Evolutionary conservation across 2,113 vertebrate species (phyloP).

Genomic region (Zeus faber): DNA sequence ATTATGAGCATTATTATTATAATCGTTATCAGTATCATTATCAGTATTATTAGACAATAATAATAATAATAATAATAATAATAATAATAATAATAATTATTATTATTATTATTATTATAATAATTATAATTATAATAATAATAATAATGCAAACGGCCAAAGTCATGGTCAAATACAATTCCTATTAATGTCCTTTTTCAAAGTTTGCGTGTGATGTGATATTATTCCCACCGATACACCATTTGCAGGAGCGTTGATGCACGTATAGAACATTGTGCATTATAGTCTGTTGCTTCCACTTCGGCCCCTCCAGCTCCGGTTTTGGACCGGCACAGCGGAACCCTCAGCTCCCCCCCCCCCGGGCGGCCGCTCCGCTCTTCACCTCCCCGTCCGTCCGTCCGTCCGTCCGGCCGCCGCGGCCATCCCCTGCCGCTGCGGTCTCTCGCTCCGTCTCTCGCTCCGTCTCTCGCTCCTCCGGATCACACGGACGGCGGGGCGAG

Average conservation of each 20-base stretch:
- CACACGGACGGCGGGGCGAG: conserved; percentile 66
- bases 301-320: too few relatives aligned
- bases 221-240: too few relatives aligned
- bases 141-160: neutral
- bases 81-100: conserved; percentile 3
- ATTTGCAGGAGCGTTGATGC: too few relatives aligned
- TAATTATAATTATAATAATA: neutral
- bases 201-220: too few relatives aligned
- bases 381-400: conserved; percentile 38
- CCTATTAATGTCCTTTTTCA: too few relatives aligned
- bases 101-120: neutral
- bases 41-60: too few relatives aligned
- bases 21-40: neutral
- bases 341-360: neutral
- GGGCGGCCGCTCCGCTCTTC: conserved; percentile 45
- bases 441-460: conserved; percentile 51
- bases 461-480: conserved; percentile 53
- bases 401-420: conserved; percentile 44
- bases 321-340: too few relatives aligned
- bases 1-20: neutral
- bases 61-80: conserved; percentile 5
- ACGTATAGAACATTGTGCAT: too few relatives aligned
- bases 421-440: conserved; percentile 40
- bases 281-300: too few relatives aligned
- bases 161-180: too few relatives aligned